These are phyloP conservation scores for Grus americana DNA, from an alignment of 2,113 vertebrate genomes.

Conservation along the genomic window DNA sequence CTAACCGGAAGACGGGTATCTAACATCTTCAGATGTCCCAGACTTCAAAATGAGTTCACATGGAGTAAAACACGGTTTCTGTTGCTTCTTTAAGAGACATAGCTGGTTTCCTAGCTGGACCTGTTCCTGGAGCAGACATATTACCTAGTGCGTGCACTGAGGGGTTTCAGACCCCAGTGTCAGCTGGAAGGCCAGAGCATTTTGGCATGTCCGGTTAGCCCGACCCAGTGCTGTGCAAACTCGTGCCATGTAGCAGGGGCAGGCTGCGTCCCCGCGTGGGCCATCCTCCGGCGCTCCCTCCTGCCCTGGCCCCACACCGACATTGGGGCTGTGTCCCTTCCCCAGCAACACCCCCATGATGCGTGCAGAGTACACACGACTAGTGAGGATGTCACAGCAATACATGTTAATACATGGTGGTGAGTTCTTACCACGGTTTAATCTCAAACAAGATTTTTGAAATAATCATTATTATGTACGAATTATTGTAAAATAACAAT, in stretches of 20 bases:
- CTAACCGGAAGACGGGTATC: background rate
- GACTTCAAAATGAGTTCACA: background rate
- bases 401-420: background rate
- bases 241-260: background rate
- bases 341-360: background rate
- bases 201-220: background rate
- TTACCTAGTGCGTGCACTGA: background rate
- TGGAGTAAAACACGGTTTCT: background rate
- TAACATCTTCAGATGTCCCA: background rate
- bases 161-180: background rate
- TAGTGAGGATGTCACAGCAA: background rate
- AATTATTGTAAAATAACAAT: background rate
- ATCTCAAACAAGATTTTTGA: background rate
- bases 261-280: background rate
- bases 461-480: background rate
- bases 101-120: background rate
- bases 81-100: background rate
- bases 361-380: background rate
- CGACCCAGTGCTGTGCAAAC: background rate
- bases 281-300: background rate
- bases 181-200: background rate
- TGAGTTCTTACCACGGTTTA: background rate
- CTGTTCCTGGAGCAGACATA: background rate
- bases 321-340: background rate
- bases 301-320: rapidly evolving